Base-by-base conservation (phyloP, 2,113 vertebrate genomes). In the Chionodraco myersi region DNA sequence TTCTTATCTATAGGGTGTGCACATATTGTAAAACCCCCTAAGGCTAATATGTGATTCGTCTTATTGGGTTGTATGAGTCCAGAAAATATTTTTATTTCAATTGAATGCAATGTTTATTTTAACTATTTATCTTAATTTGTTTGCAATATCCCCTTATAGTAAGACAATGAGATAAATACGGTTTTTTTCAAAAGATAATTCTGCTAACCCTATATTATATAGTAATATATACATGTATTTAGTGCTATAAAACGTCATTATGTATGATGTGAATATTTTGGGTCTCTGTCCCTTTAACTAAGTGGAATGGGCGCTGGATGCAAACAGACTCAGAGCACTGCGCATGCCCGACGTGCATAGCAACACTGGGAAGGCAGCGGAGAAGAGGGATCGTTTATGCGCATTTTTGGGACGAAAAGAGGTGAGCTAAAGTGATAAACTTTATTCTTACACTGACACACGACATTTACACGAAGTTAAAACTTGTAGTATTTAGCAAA, bases 251-350 rank as follows among this genome's bases (percentile, higher is more conserved):
- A 12, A 49, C 16, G 5, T 44, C 5, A 2, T 45, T 9, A 3
- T 56, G 23, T n/a, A 15, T n/a, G 62, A 2, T 54, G 36, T 10
- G 10, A 4, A 30, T 2, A 7, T 5, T 13, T 12, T 18, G 15
- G 12, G 3, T 61, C 8, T n/a, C 75, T 91, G 86, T 52, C 61
- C 36, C 89, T 93, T 93, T 92, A 92, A 93, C 7, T 68, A 10
- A 0, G 1, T 41, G 53, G 63, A 41, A 13, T 36, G 69, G 36
- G 6, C 56, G 21, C 56, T n/a, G 2, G 3, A 44, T 7, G n/a
- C 36, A 26, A 80, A 79, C 79, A 59, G 26, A 26, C 26, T 26
- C 26, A 26, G 14, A 5, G 3, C 8, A 47, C 2, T 57, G 87
- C 91, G 91, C 92, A 4, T 91, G 93, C 92, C 91, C 80, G 1